Base-by-base conservation (phyloP, 2,797 vertebrate species). In the Jordanella pulchra region DNA sequence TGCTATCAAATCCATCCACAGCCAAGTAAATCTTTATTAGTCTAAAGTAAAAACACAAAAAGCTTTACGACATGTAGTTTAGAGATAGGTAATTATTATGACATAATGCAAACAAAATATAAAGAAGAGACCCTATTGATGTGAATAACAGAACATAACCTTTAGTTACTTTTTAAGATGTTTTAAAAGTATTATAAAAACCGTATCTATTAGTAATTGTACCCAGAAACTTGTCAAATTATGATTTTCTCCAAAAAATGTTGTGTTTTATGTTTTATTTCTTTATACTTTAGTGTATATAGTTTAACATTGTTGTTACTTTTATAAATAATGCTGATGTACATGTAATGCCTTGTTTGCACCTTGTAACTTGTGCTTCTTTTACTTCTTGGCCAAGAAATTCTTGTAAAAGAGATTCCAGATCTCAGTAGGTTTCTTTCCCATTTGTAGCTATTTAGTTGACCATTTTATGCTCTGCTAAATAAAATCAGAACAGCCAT, bases 1-100 rank as follows among this genome's bases (percentile, higher is more conserved):
- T 76, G 76, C 48, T 83, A 69, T 81, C 63, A 76, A 81, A 86
- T 80, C 53, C 53, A 68, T 76, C 53, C 14, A 68, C 60, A 44
- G 54, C 21, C 15, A 77, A 73, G 75, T 10, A 77, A 30, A 3
- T 53, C 23, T 53, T 71, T 44, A 70, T 72, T 71, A 60, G 55
- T 58, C 77, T 81, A 84, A 80, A 83, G 73, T 51, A 67, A 75
- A 68, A 76, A 69, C 65, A 50, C 9, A 11, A 15, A 28, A 7
- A 39, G 61, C 44, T 64, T 54, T 1, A 15, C 28, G 53, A 48
- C 18, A 45, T 25, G 2, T 6, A 1, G 30, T 21, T 56, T 42
- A 44, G 23, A 63, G 4, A 23, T 17, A 44, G 60, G 13, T 63
- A 35, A n/a, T 42, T 42, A 39, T 42, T 42, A 54, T 54, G 35